These are phyloP conservation scores for Sanderia malayensis DNA, from an alignment of 30 jellyfish, hydroid and myxozoan genomes.

Conservation along the genomic window DNA sequence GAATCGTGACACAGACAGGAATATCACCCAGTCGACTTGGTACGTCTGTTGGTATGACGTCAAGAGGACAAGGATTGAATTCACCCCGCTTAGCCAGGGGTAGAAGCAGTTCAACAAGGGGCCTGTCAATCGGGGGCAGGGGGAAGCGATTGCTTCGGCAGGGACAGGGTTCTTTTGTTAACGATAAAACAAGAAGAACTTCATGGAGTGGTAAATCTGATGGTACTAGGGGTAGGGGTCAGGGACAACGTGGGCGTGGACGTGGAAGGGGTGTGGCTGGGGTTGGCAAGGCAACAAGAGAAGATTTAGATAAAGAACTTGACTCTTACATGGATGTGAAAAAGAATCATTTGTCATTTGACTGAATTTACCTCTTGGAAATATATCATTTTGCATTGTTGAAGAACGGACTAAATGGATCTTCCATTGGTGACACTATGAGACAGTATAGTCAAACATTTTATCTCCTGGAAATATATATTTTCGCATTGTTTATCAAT, in stretches of 20 bases:
- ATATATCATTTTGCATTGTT: too few species aligned
- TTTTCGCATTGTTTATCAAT: too few species aligned
- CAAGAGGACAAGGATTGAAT: conserved; percentile 13
- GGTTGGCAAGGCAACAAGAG: conserved; percentile 23
- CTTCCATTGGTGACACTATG: too few species aligned
- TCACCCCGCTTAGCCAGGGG: not conserved
- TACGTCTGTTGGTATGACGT: conserved; percentile 8
- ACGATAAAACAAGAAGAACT: not conserved
- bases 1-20: conserved; percentile 13
- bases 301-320: conserved; percentile 49
- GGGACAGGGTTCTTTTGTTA: too few species aligned
- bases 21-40: conserved; percentile 17
- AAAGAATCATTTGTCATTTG: conserved; percentile 16
- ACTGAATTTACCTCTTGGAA: not conserved
- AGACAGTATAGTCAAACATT: too few species aligned
- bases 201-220: conserved; percentile 27
- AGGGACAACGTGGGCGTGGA: conserved; percentile 31
- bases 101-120: conserved; percentile 34
- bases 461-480: too few species aligned
- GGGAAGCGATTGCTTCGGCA: not conserved
- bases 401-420: too few species aligned
- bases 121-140: not conserved
- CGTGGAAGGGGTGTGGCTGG: conserved; percentile 30
- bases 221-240: conserved; percentile 11
- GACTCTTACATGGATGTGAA: conserved; percentile 60